Percentiles rank a stretch among this genome's conserved stretches.
Evolutionary conservation across 2,113 vertebrate species (phyloP).

Genomic region (Labrus mixtus): DNA sequence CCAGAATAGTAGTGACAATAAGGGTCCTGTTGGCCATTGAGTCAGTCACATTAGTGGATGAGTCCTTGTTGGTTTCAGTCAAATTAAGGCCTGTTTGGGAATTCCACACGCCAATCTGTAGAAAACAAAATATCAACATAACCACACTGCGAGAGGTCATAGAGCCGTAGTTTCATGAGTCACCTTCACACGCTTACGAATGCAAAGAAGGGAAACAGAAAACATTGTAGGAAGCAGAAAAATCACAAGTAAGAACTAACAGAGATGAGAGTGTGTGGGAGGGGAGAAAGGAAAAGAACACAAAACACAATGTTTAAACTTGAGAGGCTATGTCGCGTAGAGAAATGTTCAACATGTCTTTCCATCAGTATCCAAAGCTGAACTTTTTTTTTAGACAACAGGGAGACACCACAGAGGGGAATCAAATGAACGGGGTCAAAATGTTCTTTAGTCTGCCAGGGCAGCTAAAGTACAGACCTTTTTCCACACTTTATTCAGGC

Average conservation of each 20-base stretch:
- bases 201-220: constrained; percentile 23
- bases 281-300: background rate
- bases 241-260: constrained; percentile 4
- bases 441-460: constrained; percentile 43
- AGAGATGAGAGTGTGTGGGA: background rate
- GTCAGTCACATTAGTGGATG: constrained; percentile 90
- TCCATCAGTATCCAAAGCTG: constrained; percentile 10
- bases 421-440: constrained; percentile 1
- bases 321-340: background rate
- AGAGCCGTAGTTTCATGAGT: background rate
- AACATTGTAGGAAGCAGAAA: constrained; percentile 3
- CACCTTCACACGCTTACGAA: background rate
- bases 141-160: constrained; percentile 9
- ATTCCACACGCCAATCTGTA: constrained; percentile 96
- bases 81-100: constrained; percentile 96
- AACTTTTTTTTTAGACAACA: background rate
- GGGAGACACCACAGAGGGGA: constrained; percentile 45
- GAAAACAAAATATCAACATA: constrained; percentile 21
- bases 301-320: background rate
- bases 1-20: constrained; percentile 96
- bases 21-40: constrained; percentile 95
- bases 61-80: constrained; percentile 90
- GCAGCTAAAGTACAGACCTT: constrained; percentile 91
- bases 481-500: constrained; percentile 96
- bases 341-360: constrained; percentile 44